Evolutionary conservation across 2,888 invertebrate species (phyloP).

Genomic region (Watsonalla cultraria): DNA sequence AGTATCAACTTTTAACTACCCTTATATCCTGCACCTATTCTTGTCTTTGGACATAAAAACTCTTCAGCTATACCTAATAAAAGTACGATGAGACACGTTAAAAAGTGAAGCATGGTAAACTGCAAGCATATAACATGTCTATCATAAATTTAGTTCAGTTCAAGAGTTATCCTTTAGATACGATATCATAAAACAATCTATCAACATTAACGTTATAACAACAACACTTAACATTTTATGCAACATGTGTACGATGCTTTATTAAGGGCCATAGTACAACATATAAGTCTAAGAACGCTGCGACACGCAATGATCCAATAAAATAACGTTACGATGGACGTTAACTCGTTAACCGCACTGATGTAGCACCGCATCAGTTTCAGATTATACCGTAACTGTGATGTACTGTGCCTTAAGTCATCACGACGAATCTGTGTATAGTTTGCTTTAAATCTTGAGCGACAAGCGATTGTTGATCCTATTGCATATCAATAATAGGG

Average conservation of each 20-base stretch:
- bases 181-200: no score
- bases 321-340: constrained; percentile 35
- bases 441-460: constrained; percentile 6
- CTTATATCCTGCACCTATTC: no score
- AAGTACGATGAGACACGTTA: no score
- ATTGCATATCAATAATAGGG: not conserved
- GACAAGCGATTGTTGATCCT: constrained; percentile 4
- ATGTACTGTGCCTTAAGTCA: constrained; percentile 53
- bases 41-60: no score
- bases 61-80: no score
- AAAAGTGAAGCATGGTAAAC: no score
- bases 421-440: constrained; percentile 31
- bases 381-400: constrained; percentile 50
- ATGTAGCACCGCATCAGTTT: constrained; percentile 60
- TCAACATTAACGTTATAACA: no score
- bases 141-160: no score
- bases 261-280: constrained; percentile 27
- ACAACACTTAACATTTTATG: no score
- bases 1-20: no score
- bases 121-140: no score
- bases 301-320: constrained; percentile 11
- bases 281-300: constrained; percentile 34
- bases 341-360: constrained; percentile 55
- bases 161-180: no score
- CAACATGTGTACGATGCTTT: constrained; percentile 5